Conservation (phyloP, 2,113 vertebrate genomes). For the Micromys minutus region DNA sequence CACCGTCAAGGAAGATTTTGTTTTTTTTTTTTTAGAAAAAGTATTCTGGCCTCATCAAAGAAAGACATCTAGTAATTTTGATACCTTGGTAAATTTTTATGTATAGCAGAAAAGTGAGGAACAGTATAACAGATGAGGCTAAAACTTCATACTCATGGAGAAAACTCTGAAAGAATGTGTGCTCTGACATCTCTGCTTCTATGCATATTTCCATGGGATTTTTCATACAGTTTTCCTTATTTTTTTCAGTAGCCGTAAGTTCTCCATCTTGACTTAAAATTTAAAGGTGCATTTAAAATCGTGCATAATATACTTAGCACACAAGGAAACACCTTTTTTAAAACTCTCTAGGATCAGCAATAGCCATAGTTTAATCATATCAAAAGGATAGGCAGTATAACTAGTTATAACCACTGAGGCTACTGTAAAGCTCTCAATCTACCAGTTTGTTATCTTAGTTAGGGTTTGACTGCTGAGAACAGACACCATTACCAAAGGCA, state of each 20-base stretch:
- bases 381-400: neutral
- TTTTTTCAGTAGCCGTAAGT: slow-evolving; percentile 28
- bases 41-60: neutral
- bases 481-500: too few species aligned
- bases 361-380: slow-evolving; percentile 10
- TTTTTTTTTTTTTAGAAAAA: slow-evolving; percentile 35
- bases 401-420: slow-evolving; percentile 14
- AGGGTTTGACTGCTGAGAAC: too few species aligned
- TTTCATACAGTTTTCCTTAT: slow-evolving; percentile 19
- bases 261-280: slow-evolving; percentile 32
- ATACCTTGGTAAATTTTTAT: neutral
- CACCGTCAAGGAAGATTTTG: neutral
- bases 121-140: neutral
- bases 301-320: neutral
- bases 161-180: neutral
- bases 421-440: slow-evolving; percentile 26
- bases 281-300: slow-evolving; percentile 34
- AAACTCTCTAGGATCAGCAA: neutral
- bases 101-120: neutral
- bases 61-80: neutral
- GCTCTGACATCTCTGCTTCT: neutral
- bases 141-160: slow-evolving; percentile 21
- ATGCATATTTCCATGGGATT: neutral
- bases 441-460: neutral
- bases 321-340: slow-evolving; percentile 44